Conservation (phyloP, 2,797 vertebrate genomes). For the Sparidentex hasta region DNA sequence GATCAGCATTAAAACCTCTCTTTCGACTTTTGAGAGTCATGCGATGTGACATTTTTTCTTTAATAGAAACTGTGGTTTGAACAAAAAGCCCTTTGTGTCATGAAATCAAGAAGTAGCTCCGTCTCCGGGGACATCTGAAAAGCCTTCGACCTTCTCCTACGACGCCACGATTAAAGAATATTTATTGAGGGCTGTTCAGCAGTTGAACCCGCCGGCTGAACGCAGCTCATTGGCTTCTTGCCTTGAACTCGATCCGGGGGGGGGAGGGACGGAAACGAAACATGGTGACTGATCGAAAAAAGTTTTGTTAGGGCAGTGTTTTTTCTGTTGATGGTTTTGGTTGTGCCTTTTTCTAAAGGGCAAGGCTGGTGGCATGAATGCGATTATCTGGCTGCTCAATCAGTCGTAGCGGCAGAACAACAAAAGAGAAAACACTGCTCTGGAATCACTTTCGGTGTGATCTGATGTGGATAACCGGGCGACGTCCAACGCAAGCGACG, state of each 20-base stretch:
- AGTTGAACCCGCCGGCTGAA: constrained; percentile 12
- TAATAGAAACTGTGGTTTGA: not conserved
- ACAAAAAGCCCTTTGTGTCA: not conserved
- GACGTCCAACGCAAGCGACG: not conserved
- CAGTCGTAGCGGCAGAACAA: not conserved
- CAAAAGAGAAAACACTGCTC: not conserved
- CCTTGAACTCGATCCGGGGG: constrained; percentile 1
- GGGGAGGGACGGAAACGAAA: not conserved
- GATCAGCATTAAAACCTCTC: not conserved
- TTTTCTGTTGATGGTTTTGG: constrained; percentile 12
- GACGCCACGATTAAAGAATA: not conserved
- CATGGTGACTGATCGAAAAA: constrained; percentile 4
- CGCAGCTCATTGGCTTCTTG: not conserved
- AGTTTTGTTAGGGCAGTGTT: not conserved
- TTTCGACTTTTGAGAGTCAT: not conserved
- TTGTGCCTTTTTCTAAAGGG: constrained; percentile 11
- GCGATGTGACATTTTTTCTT: not conserved
- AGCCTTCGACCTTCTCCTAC: not conserved
- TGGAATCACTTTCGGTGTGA: not conserved
- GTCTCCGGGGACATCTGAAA: not conserved
- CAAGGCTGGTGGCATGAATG: not conserved
- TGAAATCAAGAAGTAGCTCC: not conserved
- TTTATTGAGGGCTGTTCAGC: not conserved
- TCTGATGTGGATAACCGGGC: not conserved
- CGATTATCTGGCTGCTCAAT: constrained; percentile 15